These are phyloP conservation scores for Ophthalmolycus amberensis DNA, from an alignment of 2,113 vertebrate species.

Conservation along the genomic window DNA sequence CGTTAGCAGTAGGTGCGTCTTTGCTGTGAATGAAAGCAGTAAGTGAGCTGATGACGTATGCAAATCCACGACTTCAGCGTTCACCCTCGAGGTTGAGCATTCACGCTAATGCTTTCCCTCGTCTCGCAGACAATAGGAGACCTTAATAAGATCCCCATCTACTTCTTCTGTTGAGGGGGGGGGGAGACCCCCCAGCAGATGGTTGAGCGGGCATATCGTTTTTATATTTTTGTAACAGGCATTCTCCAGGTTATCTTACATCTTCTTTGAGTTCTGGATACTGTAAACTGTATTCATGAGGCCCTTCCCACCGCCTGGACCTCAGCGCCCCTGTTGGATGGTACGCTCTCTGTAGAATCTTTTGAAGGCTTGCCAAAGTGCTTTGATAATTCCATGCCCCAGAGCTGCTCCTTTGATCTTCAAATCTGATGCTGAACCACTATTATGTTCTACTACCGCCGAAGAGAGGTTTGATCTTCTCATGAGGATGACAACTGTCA, in stretches of 20 bases:
- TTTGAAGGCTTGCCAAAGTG: constrained; percentile 35
- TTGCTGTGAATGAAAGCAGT: no score
- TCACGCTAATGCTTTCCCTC: no score
- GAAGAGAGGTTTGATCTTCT: constrained; percentile 29
- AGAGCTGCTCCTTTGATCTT: constrained; percentile 35
- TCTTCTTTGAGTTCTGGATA: background rate
- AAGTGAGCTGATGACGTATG: no score
- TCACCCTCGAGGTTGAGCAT: no score
- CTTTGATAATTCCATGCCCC: constrained; percentile 31
- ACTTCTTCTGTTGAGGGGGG: no score
- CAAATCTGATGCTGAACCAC: constrained; percentile 32
- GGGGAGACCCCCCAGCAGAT: no score
- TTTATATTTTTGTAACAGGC: background rate
- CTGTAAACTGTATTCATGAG: background rate
- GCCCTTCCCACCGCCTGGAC: background rate
- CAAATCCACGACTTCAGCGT: no score
- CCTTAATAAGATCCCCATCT: no score
- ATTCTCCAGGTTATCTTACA: background rate
- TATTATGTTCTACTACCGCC: constrained; percentile 9
- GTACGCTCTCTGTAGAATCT: constrained; percentile 1
- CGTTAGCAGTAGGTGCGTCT: no score
- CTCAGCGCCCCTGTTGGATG: constrained; percentile 6
- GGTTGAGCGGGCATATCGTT: background rate
- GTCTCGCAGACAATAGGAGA: no score
- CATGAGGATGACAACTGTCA: background rate